Conservation (phyloP, 2,888 invertebrate genomes). For the Chrysotoxum bicinctum region DNA sequence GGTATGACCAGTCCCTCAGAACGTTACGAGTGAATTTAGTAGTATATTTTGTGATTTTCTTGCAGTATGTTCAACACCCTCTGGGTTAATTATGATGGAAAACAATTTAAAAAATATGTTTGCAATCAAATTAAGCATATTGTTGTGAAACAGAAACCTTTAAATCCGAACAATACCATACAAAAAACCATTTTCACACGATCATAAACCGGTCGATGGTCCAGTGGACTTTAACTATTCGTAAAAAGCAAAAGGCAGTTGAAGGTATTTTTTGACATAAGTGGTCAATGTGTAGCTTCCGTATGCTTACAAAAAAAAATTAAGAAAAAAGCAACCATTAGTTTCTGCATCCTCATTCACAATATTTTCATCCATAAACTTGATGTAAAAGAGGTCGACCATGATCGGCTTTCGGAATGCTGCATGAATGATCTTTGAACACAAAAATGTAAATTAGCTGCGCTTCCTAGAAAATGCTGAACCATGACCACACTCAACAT, state of each 20-base stretch:
- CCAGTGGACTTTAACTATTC: slow-evolving; percentile 10
- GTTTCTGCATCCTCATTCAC: not conserved
- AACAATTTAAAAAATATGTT: too few relatives aligned
- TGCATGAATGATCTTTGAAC: slow-evolving; percentile 27
- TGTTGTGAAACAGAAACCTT: not conserved
- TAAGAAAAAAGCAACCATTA: not conserved
- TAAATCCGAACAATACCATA: not conserved
- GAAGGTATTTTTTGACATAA: not conserved
- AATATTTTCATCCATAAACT: slow-evolving; percentile 3
- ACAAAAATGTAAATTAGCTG: slow-evolving; percentile 43
- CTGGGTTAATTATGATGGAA: too few relatives aligned
- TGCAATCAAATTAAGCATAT: too few relatives aligned
- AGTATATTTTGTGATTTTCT: too few relatives aligned
- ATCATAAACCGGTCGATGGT: slow-evolving; percentile 54
- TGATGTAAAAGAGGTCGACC: slow-evolving; percentile 39
- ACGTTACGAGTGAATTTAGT: too few relatives aligned
- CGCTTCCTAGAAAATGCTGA: slow-evolving; percentile 62
- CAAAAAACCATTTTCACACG: slow-evolving; percentile 18
- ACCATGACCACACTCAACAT: slow-evolving; percentile 54
- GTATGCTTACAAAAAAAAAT: slow-evolving; percentile 13
- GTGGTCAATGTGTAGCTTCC: not conserved
- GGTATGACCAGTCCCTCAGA: too few relatives aligned
- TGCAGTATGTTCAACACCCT: too few relatives aligned
- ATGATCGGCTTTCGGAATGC: slow-evolving; percentile 16
- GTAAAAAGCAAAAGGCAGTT: not conserved